Evolutionary conservation across 1,140 invertebrate genomes (phyloP).

Genomic region (Hyles vespertilio): DNA sequence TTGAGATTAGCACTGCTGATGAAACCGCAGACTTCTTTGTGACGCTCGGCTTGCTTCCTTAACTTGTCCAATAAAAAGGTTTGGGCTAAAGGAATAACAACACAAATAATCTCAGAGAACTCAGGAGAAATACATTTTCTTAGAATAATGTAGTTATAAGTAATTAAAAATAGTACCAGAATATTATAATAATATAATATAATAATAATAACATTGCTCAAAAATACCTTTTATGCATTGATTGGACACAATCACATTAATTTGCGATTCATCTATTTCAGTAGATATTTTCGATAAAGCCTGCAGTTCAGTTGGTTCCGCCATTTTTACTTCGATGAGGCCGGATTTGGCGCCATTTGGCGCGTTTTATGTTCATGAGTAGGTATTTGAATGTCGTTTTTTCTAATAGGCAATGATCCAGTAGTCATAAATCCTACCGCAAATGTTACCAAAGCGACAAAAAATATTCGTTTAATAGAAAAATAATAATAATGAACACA

Average conservation of each 20-base stretch:
- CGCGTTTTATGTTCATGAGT: too few species aligned
- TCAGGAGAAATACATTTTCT: too few species aligned
- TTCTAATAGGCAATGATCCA: too few species aligned
- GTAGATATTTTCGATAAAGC: conserved; percentile 44
- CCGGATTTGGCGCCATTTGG: background rate
- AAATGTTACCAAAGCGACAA: too few species aligned
- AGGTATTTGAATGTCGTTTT: too few species aligned
- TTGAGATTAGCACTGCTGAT: conserved; percentile 48
- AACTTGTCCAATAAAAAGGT: conserved; percentile 40
- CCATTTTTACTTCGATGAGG: conserved; percentile 33
- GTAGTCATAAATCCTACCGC: too few species aligned
- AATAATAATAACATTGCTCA: too few species aligned
- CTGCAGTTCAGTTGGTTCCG: conserved; percentile 40
- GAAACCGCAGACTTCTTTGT: conserved; percentile 42
- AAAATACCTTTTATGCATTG: conserved; percentile 53
- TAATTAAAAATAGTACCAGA: too few species aligned
- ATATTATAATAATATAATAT: too few species aligned
- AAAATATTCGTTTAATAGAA: too few species aligned
- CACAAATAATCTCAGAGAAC: background rate
- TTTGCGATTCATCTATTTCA: conserved; percentile 48
- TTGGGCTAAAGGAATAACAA: conserved; percentile 39
- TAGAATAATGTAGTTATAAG: too few species aligned
- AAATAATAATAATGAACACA: too few species aligned
- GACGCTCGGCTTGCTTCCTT: conserved; percentile 38
- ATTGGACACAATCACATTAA: conserved; percentile 47